Percentiles rank a stretch among this genome's conserved stretches.
These are phyloP conservation scores for Morone saxatilis DNA, from an alignment of 2,113 vertebrate genomes.

Conservation along the genomic window DNA sequence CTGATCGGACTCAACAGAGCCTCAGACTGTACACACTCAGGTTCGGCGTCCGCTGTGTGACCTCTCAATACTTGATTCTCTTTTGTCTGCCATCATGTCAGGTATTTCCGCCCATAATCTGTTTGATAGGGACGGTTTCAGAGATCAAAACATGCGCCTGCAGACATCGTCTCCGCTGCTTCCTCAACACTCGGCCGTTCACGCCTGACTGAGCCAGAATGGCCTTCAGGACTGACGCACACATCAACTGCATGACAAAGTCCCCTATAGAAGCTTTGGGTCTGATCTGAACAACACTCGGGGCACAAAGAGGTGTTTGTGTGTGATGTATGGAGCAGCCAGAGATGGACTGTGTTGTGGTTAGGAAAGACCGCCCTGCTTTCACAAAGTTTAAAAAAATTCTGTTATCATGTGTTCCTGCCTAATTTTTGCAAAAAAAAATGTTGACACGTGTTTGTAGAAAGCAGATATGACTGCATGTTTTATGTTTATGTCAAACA, in stretches of 20 bases:
- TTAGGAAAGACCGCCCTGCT: neutral
- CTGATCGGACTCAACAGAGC: neutral
- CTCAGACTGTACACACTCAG: neutral
- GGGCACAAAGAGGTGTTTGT: neutral
- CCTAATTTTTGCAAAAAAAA: neutral
- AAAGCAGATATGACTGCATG: neutral
- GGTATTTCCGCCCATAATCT: conserved; percentile 47
- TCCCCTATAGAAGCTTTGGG: neutral
- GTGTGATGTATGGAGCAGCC: neutral
- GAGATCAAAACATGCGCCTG: conserved; percentile 61
- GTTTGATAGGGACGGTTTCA: conserved; percentile 44
- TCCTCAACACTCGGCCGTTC: conserved; percentile 4
- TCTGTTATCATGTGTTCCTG: neutral
- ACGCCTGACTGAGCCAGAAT: conserved; percentile 33
- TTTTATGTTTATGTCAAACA: neutral
- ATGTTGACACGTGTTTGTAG: neutral
- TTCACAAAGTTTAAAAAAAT: neutral
- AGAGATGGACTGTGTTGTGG: neutral
- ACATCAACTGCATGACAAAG: neutral
- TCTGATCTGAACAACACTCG: neutral
- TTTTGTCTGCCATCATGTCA: conserved; percentile 37
- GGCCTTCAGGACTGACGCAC: conserved; percentile 6
- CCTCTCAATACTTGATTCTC: neutral
- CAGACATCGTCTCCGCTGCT: conserved; percentile 31
- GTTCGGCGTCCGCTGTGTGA: neutral